Evolutionary conservation across 1,140 invertebrate genomes (phyloP).

Genomic region (Lanistes nyassanus): DNA sequence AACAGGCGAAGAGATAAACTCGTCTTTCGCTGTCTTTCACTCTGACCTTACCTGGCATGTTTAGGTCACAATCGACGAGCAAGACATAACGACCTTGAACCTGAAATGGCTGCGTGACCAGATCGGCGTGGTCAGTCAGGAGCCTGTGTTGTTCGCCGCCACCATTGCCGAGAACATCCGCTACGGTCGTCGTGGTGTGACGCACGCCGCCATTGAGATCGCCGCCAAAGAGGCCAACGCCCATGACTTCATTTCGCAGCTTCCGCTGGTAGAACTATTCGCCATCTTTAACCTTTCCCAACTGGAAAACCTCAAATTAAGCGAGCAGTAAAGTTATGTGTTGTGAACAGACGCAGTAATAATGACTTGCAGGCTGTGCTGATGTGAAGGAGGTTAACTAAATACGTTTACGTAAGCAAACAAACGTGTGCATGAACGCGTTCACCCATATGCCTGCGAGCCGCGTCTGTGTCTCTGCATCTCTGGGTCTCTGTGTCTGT

Average conservation of each 20-base stretch:
- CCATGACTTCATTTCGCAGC: slow-evolving; percentile 82
- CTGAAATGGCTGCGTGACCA: slow-evolving; percentile 77
- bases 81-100: slow-evolving; percentile 67
- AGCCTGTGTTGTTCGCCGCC: slow-evolving; percentile 74
- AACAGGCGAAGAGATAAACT: too few relatives aligned
- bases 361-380: too few relatives aligned
- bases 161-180: slow-evolving; percentile 74
- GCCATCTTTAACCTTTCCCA: background rate
- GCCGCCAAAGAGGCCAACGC: slow-evolving; percentile 77
- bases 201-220: slow-evolving; percentile 66
- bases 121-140: slow-evolving; percentile 65
- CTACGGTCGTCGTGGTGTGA: slow-evolving; percentile 48
- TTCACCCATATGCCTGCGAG: too few relatives aligned
- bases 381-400: too few relatives aligned
- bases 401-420: too few relatives aligned
- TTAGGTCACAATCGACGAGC: slow-evolving; percentile 65
- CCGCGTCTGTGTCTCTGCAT: too few relatives aligned
- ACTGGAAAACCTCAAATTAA: too few relatives aligned
- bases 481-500: too few relatives aligned
- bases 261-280: slow-evolving; percentile 74
- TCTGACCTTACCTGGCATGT: background rate
- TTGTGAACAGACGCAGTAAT: too few relatives aligned
- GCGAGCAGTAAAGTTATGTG: background rate
- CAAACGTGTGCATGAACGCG: too few relatives aligned
- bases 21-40: too few relatives aligned